Evolutionary conservation across 2,888 invertebrate genomes (phyloP).

Genomic region (Aphrophora alni): DNA sequence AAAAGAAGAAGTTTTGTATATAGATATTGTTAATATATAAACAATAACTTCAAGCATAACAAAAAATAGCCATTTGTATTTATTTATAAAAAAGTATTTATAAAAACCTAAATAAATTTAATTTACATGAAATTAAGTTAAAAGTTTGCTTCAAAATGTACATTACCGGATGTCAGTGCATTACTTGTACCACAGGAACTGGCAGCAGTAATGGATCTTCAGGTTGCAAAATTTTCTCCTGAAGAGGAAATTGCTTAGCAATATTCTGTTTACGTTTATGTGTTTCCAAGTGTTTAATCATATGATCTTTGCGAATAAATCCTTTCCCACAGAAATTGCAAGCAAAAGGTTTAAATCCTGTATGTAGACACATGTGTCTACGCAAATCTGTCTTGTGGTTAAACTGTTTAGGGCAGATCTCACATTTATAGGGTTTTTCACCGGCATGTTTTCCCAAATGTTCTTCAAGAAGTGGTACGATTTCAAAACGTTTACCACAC

Average conservation of each 20-base stretch:
- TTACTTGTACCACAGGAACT: slow-evolving; percentile 23
- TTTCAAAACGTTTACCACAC: slow-evolving; percentile 85
- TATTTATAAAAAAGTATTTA: too few species aligned
- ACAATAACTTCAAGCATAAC: too few species aligned
- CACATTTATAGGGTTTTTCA: slow-evolving; percentile 87
- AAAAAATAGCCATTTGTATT: background rate
- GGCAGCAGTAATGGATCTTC: background rate
- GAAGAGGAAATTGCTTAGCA: background rate
- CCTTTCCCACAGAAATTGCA: slow-evolving; percentile 86
- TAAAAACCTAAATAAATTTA: background rate
- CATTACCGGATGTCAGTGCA: slow-evolving; percentile 33
- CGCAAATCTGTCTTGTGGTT: slow-evolving; percentile 90
- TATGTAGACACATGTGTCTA: slow-evolving; percentile 85
- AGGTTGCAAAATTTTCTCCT: background rate
- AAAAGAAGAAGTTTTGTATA: too few species aligned
- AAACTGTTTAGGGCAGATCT: slow-evolving; percentile 84
- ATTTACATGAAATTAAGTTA: background rate
- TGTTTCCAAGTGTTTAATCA: slow-evolving; percentile 85
- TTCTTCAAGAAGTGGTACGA: slow-evolving; percentile 71
- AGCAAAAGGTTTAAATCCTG: slow-evolving; percentile 82
- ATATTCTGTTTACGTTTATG: slow-evolving; percentile 61
- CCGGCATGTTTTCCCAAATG: slow-evolving; percentile 81
- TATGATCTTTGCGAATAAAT: slow-evolving; percentile 89
- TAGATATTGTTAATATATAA: too few species aligned
- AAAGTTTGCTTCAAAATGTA: slow-evolving; percentile 34